phyloP scores from a whole-genome alignment of 2,888 invertebrate genomes.

The Calephelis perditalis region DNA sequence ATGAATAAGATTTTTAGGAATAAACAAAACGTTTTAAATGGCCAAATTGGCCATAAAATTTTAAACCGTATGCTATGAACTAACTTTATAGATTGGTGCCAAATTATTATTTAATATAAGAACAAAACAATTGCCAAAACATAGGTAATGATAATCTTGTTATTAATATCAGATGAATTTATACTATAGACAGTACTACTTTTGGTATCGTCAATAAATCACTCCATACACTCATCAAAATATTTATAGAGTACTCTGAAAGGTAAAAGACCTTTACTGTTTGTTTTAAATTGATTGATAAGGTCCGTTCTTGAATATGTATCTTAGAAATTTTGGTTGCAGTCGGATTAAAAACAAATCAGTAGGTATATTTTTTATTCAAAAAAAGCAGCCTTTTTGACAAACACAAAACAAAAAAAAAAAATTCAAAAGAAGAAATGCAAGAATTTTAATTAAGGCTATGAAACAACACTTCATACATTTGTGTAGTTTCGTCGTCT shows the following conservation, averaged over 20 bases:
- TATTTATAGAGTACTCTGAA: not conserved
- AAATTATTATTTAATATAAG: not conserved
- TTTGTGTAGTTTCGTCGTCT: no score
- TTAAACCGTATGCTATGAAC: not conserved
- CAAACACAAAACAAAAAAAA: no score
- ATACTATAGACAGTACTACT: not conserved
- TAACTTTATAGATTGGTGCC: conserved; percentile 10
- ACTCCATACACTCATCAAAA: not conserved
- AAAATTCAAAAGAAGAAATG: no score
- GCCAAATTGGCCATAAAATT: no score
- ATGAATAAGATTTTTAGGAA: no score
- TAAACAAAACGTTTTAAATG: no score
- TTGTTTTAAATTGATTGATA: not conserved
- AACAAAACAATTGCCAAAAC: not conserved
- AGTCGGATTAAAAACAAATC: no score
- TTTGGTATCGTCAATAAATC: not conserved
- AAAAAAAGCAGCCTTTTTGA: no score
- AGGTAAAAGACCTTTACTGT: not conserved
- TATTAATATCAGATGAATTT: no score
- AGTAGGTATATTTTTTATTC: no score
- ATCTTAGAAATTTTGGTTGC: not conserved
- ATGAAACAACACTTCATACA: no score
- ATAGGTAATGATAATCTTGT: not conserved
- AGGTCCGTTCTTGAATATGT: not conserved
- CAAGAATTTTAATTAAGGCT: no score